Conservation (phyloP, 2,888 invertebrate species). For the Schizotus pectinicornis region DNA sequence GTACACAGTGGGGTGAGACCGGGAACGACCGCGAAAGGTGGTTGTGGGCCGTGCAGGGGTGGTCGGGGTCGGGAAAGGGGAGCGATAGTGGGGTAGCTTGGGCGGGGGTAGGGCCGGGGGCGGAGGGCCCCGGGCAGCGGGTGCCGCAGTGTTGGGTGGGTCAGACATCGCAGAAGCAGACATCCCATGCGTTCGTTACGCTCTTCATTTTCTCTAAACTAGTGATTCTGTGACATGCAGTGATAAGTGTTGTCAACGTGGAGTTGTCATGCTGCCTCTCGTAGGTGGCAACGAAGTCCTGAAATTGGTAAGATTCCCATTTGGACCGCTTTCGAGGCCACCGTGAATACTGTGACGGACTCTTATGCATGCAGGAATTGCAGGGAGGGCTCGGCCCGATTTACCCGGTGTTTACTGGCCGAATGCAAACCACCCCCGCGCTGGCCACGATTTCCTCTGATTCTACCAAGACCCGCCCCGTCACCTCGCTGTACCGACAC, state of each 20-base stretch:
- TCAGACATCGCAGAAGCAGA: conserved; percentile 56
- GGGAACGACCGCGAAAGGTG: conserved; percentile 35
- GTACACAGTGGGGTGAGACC: conserved; percentile 30
- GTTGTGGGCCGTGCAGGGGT: conserved; percentile 43
- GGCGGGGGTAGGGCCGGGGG: conserved; percentile 55
- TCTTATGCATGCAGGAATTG: conserved; percentile 3
- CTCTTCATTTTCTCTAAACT: conserved; percentile 26
- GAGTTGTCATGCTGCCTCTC: conserved; percentile 34
- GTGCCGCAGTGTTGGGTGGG: conserved; percentile 61
- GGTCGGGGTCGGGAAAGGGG: conserved; percentile 44
- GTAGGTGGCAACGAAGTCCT: conserved; percentile 17
- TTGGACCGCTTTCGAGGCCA: conserved; percentile 1
- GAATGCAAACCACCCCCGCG: conserved; percentile 14
- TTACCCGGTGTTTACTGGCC: conserved; percentile 14
- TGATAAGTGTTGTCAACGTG: conserved; percentile 18
- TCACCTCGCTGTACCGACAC: conserved; percentile 1
- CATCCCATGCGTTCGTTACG: conserved; percentile 44
- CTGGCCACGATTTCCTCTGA: conserved; percentile 18
- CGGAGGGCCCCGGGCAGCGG: conserved; percentile 59
- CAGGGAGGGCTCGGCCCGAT: conserved; percentile 8
- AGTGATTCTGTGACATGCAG: conserved; percentile 33
- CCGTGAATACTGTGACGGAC: conserved; percentile 2
- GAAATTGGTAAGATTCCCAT: conserved; percentile 37
- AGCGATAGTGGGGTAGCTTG: conserved; percentile 57
- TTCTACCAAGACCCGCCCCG: conserved; percentile 13